These are phyloP conservation scores for Hycleus phaleratus DNA, from an alignment of 1,140 invertebrate species.

Conservation along the genomic window DNA sequence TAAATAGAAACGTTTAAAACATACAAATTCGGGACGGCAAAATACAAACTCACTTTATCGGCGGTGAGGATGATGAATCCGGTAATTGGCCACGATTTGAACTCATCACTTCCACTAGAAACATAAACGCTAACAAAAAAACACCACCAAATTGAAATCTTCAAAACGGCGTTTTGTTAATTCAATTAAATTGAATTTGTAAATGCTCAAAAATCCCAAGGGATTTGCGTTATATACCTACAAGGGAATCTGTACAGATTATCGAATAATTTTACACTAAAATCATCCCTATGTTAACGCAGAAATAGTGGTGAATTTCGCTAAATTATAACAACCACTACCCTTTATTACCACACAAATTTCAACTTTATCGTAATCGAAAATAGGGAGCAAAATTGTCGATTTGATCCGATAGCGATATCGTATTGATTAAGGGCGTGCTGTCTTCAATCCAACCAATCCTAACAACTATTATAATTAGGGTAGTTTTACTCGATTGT, in stretches of 20 bases:
- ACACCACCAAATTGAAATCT: neutral
- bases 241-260: neutral
- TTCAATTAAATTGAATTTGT: neutral
- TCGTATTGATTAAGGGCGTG: conserved; percentile 14
- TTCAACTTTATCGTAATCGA: neutral
- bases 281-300: too few species aligned
- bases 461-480: neutral
- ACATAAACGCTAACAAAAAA: neutral
- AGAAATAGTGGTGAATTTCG: too few species aligned
- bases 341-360: neutral
- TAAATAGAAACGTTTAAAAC: neutral
- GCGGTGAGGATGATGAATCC: conserved; percentile 48
- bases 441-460: neutral
- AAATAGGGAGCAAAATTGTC: neutral
- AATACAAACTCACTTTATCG: conserved; percentile 39
- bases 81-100: conserved; percentile 40
- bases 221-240: conserved; percentile 17
- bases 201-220: conserved; percentile 2
- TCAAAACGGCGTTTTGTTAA: neutral
- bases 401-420: neutral
- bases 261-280: too few species aligned
- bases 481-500: neutral
- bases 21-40: too few species aligned
- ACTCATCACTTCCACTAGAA: conserved; percentile 15
- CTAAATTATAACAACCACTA: too few species aligned